A percentile compares a stretch with the other conserved stretches of the same genome.
Evolutionary conservation across 2,888 invertebrate genomes (phyloP).

Genomic region (Zygaena filipendulae): DNA sequence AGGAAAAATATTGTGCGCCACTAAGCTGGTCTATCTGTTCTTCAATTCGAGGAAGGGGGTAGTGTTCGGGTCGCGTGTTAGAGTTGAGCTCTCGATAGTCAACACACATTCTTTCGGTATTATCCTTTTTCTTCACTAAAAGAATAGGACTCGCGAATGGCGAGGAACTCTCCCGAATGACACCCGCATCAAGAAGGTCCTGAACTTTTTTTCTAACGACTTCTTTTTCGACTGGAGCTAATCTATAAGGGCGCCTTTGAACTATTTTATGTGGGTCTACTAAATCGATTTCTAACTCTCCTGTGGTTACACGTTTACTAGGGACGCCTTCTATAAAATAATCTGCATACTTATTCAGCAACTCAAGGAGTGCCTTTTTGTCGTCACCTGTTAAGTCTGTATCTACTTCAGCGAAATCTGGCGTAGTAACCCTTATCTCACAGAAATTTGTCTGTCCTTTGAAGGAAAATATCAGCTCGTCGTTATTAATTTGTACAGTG

Average conservation of each 20-base stretch:
- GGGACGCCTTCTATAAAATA: constrained; percentile 16
- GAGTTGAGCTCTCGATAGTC: constrained; percentile 21
- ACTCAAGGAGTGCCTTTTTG: background rate
- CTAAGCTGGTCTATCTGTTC: constrained; percentile 8
- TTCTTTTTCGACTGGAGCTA: constrained; percentile 16
- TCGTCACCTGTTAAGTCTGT: constrained; percentile 1
- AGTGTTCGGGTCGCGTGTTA: constrained; percentile 18
- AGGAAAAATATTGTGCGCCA: constrained; percentile 16
- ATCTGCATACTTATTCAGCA: constrained; percentile 5
- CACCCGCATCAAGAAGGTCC: constrained; percentile 16
- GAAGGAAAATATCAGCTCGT: background rate
- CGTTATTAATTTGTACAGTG: too few relatives aligned
- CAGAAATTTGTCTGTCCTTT: constrained; percentile 2
- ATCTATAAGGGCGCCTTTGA: constrained; percentile 14
- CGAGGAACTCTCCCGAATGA: constrained; percentile 21
- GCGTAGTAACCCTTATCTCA: too few relatives aligned
- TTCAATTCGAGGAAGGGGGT: constrained; percentile 13
- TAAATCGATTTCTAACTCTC: constrained; percentile 5
- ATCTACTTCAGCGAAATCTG: too few relatives aligned
- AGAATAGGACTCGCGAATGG: constrained; percentile 23
- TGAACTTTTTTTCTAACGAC: constrained; percentile 18
- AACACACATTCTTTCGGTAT: constrained; percentile 16
- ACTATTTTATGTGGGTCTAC: constrained; percentile 13
- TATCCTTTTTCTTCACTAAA: constrained; percentile 9
- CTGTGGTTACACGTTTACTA: constrained; percentile 13